Conservation (phyloP, 2,113 vertebrate genomes). For the Aptenodytes forsteri region DNA sequence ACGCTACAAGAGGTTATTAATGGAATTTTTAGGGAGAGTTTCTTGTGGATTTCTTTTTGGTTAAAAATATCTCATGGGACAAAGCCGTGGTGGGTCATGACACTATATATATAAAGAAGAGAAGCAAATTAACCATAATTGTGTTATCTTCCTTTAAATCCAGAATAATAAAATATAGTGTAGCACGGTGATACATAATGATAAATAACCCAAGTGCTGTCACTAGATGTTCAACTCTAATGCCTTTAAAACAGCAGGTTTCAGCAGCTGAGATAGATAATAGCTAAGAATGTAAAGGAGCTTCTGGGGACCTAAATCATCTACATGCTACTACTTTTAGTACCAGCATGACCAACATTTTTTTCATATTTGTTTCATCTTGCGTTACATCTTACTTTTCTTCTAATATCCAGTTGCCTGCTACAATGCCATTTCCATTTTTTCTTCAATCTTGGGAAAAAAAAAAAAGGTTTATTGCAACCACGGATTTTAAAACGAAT, state of each 20-base stretch:
- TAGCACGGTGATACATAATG: constrained; percentile 79
- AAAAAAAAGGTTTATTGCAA: constrained; percentile 46
- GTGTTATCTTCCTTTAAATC: constrained; percentile 87
- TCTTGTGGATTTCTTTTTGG: constrained; percentile 86
- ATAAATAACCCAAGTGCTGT: constrained; percentile 87
- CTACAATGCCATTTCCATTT: constrained; percentile 2
- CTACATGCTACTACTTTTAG: constrained; percentile 76
- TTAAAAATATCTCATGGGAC: constrained; percentile 87
- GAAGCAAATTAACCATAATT: constrained; percentile 91
- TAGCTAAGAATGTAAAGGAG: constrained; percentile 70
- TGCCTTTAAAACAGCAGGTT: constrained; percentile 81
- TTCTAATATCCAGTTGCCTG: constrained; percentile 22
- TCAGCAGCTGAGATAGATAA: constrained; percentile 78
- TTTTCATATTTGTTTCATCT: constrained; percentile 72
- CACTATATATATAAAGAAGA: constrained; percentile 84
- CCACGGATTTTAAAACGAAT: constrained; percentile 20
- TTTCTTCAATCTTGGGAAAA: not conserved
- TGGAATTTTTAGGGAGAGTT: constrained; percentile 92
- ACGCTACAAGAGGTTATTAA: constrained; percentile 88
- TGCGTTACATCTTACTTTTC: constrained; percentile 18
- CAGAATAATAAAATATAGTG: constrained; percentile 80
- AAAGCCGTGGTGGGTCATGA: constrained; percentile 85
- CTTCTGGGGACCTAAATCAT: constrained; percentile 68
- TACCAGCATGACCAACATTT: constrained; percentile 68
- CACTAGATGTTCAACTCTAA: constrained; percentile 71